Conservation (phyloP, 30 jellyfish, hydroid and myxozoan genomes). For the Nemopilema nomurai region DNA sequence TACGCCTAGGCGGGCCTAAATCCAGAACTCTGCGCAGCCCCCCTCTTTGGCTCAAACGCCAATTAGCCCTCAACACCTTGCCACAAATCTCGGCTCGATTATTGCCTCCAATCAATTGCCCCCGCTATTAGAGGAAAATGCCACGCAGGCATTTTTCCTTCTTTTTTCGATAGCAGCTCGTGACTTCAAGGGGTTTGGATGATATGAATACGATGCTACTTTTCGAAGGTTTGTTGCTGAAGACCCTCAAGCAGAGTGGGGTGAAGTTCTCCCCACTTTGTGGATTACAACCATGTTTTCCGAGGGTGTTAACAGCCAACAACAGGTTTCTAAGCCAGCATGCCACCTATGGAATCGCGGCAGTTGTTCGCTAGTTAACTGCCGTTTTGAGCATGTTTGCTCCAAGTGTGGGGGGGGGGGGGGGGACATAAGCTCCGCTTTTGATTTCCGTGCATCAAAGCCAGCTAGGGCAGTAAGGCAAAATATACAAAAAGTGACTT, state of each 20-base stretch:
- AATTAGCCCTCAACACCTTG: neutral
- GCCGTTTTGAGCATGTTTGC: neutral
- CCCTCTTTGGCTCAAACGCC: neutral
- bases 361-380: neutral
- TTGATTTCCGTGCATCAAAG: too few relatives aligned
- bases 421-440: too few relatives aligned
- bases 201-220: constrained; percentile 29
- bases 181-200: constrained; percentile 22
- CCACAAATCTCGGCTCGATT: neutral
- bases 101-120: neutral
- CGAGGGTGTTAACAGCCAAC: neutral
- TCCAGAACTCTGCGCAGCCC: too few relatives aligned
- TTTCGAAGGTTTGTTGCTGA: constrained; percentile 30
- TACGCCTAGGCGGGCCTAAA: too few relatives aligned
- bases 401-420: constrained; percentile 1
- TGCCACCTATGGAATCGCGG: neutral
- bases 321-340: neutral
- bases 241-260: neutral
- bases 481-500: too few relatives aligned
- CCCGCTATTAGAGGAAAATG: neutral
- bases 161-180: neutral
- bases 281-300: constrained; percentile 3
- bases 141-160: constrained; percentile 5
- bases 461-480: too few relatives aligned
- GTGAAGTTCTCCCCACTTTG: constrained; percentile 10